These are phyloP conservation scores for Argyresthia albistria DNA, from an alignment of 2,888 invertebrate species.

Conservation along the genomic window DNA sequence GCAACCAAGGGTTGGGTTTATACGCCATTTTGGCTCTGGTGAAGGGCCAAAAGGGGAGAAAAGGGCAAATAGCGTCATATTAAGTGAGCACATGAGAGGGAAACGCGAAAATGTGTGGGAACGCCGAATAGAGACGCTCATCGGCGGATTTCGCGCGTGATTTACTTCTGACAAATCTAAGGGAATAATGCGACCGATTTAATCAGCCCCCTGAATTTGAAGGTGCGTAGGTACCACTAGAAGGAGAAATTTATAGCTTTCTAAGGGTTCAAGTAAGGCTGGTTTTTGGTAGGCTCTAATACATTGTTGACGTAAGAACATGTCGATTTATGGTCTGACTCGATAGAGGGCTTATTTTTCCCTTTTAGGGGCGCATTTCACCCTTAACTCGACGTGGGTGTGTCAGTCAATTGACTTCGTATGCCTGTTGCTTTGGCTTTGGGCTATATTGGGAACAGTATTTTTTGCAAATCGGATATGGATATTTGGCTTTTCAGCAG, in stretches of 20 bases:
- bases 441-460: background rate
- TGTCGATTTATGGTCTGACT: constrained; percentile 61
- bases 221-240: constrained; percentile 9
- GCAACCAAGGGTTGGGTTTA: constrained; percentile 5
- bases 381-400: constrained; percentile 29
- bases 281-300: constrained; percentile 43
- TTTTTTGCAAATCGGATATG: background rate
- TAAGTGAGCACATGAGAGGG: constrained; percentile 72
- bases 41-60: constrained; percentile 39
- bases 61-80: constrained; percentile 68
- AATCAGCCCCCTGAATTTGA: constrained; percentile 21
- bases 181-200: constrained; percentile 42
- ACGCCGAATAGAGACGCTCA: constrained; percentile 72
- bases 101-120: constrained; percentile 69
- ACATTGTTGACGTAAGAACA: constrained; percentile 61
- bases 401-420: constrained; percentile 23
- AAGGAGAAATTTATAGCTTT: background rate
- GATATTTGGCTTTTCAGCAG: background rate
- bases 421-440: background rate
- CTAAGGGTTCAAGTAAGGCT: constrained; percentile 8
- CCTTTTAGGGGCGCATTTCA: constrained; percentile 54
- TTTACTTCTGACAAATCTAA: constrained; percentile 64
- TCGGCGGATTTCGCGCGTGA: constrained; percentile 69
- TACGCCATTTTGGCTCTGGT: constrained; percentile 19
- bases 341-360: constrained; percentile 55